Percentiles rank a stretch among this genome's conserved stretches.
Evolutionary conservation across 2,888 invertebrate genomes (phyloP).

Genomic region (Crossocerus cetratus): DNA sequence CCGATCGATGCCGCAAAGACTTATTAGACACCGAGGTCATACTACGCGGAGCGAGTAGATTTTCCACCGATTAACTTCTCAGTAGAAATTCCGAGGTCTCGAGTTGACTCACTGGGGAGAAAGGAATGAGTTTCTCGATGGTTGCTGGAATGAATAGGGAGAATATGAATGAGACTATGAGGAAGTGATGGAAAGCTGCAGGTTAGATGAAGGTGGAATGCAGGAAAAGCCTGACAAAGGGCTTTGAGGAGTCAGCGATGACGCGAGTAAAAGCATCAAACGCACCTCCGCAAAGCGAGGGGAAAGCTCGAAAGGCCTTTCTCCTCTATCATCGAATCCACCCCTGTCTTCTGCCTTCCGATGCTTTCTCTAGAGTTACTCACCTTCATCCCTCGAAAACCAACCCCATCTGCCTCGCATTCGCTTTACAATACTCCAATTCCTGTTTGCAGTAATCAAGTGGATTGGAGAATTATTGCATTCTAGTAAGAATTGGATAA

Average conservation of each 20-base stretch:
- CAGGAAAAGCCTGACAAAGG: slow-evolving; percentile 30
- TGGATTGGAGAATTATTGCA: no score
- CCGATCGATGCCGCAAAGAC: not conserved
- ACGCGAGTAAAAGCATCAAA: slow-evolving; percentile 50
- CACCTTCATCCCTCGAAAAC: slow-evolving; percentile 38
- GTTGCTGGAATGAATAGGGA: not conserved
- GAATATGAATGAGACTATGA: no score
- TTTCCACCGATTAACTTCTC: slow-evolving; percentile 45
- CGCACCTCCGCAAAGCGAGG: slow-evolving; percentile 36
- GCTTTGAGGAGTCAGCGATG: slow-evolving; percentile 43
- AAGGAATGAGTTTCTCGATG: no score
- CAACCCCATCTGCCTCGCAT: slow-evolving; percentile 17
- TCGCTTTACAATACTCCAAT: no score
- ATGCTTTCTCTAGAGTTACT: slow-evolving; percentile 36
- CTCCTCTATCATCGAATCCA: slow-evolving; percentile 38
- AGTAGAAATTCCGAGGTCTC: no score
- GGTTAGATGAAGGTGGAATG: no score
- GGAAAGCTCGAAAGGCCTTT: slow-evolving; percentile 22
- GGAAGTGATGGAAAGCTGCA: no score
- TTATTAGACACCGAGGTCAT: no score
- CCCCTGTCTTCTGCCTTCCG: slow-evolving; percentile 32
- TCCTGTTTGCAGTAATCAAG: no score
- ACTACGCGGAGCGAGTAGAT: slow-evolving; percentile 19
- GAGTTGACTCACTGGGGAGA: no score
- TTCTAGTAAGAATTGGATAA: no score